Percentiles rank a stretch among this genome's conserved stretches.
Evolutionary conservation across 2,113 vertebrate genomes (phyloP).

Genomic region (Colossoma macropomum): DNA sequence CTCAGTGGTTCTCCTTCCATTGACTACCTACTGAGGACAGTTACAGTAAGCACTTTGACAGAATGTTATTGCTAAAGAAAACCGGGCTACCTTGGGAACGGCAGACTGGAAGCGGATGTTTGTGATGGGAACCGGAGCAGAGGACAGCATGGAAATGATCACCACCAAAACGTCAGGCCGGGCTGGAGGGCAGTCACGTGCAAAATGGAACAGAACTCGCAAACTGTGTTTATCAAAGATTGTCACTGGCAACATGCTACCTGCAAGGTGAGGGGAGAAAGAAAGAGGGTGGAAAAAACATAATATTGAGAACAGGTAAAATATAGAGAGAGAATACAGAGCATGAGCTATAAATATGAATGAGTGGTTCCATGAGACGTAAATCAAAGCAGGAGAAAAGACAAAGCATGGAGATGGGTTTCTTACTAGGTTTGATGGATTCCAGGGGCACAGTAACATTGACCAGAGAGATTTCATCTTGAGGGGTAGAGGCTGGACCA

Average conservation of each 20-base stretch:
- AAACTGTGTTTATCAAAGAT: conserved; percentile 95
- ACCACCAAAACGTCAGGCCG: conserved; percentile 92
- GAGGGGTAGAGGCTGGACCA: conserved; percentile 55
- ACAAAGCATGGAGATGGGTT: not conserved
- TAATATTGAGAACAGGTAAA: not conserved
- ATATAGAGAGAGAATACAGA: not conserved
- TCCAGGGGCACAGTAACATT: conserved; percentile 91
- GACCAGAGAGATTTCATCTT: conserved; percentile 82
- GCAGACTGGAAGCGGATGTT: conserved; percentile 96
- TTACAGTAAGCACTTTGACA: not conserved
- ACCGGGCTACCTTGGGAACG: conserved; percentile 87
- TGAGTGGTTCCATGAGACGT: no score
- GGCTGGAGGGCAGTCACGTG: conserved; percentile 85
- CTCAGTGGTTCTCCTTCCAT: no score
- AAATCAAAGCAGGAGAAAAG: no score
- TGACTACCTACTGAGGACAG: no score
- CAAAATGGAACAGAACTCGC: conserved; percentile 93
- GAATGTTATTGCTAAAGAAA: no score
- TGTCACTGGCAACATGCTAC: conserved; percentile 91
- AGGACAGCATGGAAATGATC: conserved; percentile 97
- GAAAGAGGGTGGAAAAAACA: not conserved
- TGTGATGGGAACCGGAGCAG: conserved; percentile 87
- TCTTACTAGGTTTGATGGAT: conserved; percentile 96
- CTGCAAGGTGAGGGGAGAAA: conserved; percentile 64
- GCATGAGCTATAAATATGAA: no score